Conservation (phyloP, 2,888 invertebrate species). For the Dicroscelio sp. region DNA sequence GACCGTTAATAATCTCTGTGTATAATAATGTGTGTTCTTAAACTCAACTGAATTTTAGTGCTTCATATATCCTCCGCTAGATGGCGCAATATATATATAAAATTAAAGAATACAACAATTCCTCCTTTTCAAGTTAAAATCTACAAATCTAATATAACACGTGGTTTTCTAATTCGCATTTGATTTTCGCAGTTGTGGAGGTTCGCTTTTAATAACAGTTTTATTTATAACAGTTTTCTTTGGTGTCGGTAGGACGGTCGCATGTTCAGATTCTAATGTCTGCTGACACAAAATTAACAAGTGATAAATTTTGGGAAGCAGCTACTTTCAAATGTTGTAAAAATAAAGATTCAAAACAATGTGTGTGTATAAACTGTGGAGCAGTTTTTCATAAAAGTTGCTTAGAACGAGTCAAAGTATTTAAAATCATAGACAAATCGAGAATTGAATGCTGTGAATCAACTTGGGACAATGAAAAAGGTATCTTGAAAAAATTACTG, state of each 20-base stretch:
- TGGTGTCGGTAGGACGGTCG: not conserved
- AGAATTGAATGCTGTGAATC: not conserved
- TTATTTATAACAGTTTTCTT: not conserved
- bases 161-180: conserved; percentile 21
- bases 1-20: too few species aligned
- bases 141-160: conserved; percentile 29
- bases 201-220: not conserved
- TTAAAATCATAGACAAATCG: not conserved
- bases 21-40: too few species aligned
- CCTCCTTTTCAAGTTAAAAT: not conserved
- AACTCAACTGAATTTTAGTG: too few species aligned
- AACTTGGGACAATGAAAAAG: not conserved
- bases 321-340: not conserved
- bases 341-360: not conserved
- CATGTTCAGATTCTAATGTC: not conserved
- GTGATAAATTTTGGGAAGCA: too few species aligned
- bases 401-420: not conserved
- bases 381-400: not conserved
- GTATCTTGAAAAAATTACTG: too few species aligned
- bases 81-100: not conserved
- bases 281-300: too few species aligned
- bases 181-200: not conserved
- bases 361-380: not conserved
- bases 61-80: not conserved
- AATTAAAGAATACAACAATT: not conserved